These are phyloP conservation scores for Cynopterus brachyotis DNA, from an alignment of 2,113 vertebrate genomes.

Conservation along the genomic window DNA sequence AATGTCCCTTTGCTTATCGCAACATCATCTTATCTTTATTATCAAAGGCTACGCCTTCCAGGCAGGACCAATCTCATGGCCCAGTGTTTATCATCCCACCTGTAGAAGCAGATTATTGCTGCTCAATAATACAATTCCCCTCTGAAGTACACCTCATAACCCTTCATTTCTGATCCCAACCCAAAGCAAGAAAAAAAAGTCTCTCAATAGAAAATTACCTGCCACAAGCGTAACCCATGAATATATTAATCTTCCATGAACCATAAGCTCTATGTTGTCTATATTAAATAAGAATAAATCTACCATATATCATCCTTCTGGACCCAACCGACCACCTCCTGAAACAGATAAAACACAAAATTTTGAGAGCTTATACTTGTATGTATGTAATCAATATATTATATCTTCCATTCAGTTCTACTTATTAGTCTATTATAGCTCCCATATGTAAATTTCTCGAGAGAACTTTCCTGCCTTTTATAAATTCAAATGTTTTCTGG, in stretches of 20 bases:
- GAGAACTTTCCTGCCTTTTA: neutral
- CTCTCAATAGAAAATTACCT: neutral
- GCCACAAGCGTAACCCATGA: neutral
- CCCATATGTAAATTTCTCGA: neutral
- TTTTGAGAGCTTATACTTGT: neutral
- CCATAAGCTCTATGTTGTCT: neutral
- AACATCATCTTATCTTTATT: constrained; percentile 88
- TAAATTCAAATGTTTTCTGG: neutral
- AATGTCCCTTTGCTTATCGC: constrained; percentile 84
- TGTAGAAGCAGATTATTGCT: constrained; percentile 81
- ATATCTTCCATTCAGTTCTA: neutral
- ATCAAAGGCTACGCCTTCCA: constrained; percentile 85
- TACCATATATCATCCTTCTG: neutral
- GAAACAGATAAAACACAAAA: neutral
- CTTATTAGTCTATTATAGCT: neutral
- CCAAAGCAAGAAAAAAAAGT: neutral
- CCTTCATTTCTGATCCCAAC: constrained; percentile 55
- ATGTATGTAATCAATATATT: neutral
- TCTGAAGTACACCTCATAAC: constrained; percentile 77
- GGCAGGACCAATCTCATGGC: constrained; percentile 76
- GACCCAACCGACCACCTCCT: neutral
- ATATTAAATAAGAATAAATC: neutral
- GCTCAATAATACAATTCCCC: constrained; percentile 74
- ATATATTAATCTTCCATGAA: neutral
- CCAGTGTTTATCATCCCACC: constrained; percentile 83